Evolutionary conservation across 2,113 vertebrate genomes (phyloP).

Genomic region (Pituophis catenifer): DNA sequence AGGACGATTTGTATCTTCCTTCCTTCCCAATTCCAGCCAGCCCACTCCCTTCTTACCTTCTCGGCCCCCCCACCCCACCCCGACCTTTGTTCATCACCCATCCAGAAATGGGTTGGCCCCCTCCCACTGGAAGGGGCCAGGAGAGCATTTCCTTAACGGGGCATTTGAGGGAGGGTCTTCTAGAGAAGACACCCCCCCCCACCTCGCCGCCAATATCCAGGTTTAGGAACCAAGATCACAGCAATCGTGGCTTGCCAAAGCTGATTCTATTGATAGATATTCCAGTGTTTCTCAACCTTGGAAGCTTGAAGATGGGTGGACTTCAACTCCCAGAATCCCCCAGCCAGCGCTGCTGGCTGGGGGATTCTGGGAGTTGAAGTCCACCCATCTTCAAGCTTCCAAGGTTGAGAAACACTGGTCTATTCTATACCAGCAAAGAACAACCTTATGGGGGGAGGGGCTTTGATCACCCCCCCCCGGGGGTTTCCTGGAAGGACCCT

Average conservation of each 20-base stretch:
- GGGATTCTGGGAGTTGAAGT: too few species aligned
- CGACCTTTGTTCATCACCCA: fast-evolving
- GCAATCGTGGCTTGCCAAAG: neutral
- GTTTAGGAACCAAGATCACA: neutral
- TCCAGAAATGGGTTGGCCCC: neutral
- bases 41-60: neutral
- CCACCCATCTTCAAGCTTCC: too few species aligned
- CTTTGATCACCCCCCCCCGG: too few species aligned
- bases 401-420: too few species aligned
- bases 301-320: too few species aligned
- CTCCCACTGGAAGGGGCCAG: neutral
- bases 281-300: too few species aligned
- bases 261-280: neutral
- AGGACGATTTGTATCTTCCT: neutral
- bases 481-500: neutral
- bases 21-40: neutral
- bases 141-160: neutral
- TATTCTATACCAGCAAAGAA: neutral
- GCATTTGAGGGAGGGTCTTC: neutral
- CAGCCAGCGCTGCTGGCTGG: too few species aligned
- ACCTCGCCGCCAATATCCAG: neutral
- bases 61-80: neutral
- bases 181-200: fast-evolving
- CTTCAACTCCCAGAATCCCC: too few species aligned
- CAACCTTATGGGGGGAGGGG: neutral